These are phyloP conservation scores for Pachypsylla venusta DNA, from an alignment of 1,140 invertebrate species.

Conservation along the genomic window DNA sequence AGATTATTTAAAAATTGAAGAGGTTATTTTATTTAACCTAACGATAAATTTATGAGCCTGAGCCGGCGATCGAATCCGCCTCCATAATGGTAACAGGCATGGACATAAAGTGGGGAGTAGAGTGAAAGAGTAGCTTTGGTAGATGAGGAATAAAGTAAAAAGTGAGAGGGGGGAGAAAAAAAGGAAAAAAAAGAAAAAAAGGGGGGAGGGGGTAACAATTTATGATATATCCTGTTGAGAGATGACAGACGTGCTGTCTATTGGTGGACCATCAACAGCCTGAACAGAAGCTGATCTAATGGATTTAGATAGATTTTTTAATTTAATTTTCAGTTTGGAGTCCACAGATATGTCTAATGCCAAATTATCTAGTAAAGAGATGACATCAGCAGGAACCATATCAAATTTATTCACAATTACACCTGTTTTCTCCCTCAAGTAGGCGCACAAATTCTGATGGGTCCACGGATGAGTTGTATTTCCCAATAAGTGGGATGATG, in stretches of 20 bases:
- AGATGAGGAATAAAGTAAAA: not conserved
- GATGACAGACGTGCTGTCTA: no score
- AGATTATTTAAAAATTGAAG: no score
- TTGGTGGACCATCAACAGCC: no score
- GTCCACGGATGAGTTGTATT: not conserved
- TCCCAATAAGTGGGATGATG: not conserved
- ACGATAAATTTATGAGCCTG: no score
- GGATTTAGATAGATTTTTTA: not conserved
- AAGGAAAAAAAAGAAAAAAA: not conserved
- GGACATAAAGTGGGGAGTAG: no score
- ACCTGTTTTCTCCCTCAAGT: not conserved
- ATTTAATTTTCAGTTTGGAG: not conserved
- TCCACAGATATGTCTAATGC: not conserved
- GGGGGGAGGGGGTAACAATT: not conserved
- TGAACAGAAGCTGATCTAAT: not conserved
- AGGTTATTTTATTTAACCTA: no score
- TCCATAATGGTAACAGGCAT: no score
- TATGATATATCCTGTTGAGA: no score
- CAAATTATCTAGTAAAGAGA: not conserved
- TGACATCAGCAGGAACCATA: not conserved
- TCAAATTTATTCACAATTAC: not conserved
- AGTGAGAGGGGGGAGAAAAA: not conserved
- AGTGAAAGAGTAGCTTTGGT: no score
- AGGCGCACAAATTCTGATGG: not conserved
- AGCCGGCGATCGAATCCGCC: no score